Percentiles rank a stretch among this genome's conserved stretches.
phyloP scores from a whole-genome alignment of 2,888 invertebrate species.

The Drosophila monieri region DNA sequence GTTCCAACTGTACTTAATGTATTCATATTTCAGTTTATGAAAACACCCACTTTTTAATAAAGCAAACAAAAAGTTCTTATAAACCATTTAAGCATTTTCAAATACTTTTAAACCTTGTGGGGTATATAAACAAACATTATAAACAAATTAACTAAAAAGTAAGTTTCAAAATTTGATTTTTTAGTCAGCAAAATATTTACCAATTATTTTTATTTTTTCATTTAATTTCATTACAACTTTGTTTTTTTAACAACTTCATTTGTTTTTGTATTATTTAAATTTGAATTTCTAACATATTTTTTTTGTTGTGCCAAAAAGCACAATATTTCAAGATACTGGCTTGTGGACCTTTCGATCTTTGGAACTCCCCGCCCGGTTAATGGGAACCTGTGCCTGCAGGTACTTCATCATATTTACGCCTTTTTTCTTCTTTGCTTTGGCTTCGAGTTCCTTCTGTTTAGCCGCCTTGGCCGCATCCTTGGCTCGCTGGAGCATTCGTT shows the following conservation, averaged over 20 bases:
- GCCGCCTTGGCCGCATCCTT: conserved; percentile 33
- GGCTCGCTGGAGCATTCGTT: conserved; percentile 22
- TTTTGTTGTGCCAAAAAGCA: no score
- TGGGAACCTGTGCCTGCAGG: conserved; percentile 36
- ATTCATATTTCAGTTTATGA: background rate
- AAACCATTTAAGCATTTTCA: background rate
- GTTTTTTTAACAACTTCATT: no score
- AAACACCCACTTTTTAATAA: background rate
- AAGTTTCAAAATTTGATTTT: no score
- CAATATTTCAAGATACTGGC: no score
- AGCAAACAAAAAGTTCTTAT: background rate
- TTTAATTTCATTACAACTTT: no score
- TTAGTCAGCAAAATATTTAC: no score
- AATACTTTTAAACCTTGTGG: background rate
- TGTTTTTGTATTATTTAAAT: no score
- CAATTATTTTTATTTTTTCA: no score
- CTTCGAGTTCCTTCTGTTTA: conserved; percentile 15
- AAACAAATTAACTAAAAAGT: no score
- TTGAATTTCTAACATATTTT: no score
- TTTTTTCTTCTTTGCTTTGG: conserved; percentile 25
- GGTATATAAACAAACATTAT: no score
- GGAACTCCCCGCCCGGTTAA: conserved; percentile 37
- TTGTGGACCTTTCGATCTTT: conserved; percentile 66
- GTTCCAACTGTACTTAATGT: background rate
- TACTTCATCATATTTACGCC: conserved; percentile 63